These are phyloP conservation scores for Lophius americanus DNA, from an alignment of 2,797 vertebrate genomes.

Conservation along the genomic window DNA sequence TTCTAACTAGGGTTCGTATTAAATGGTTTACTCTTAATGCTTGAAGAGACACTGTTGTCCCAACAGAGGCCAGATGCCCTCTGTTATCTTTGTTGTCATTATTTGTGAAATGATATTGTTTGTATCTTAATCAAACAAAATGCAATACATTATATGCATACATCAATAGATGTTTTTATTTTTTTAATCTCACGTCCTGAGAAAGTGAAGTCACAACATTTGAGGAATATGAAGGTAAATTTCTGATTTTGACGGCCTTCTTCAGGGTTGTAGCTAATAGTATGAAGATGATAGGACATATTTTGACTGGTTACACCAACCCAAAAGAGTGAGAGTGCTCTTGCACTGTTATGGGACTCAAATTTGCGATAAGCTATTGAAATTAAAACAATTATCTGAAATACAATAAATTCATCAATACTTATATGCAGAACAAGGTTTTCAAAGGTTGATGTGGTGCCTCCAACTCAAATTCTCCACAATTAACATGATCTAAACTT, in stretches of 20 bases:
- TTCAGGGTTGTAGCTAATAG: constrained; percentile 26
- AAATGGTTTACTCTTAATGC: not conserved
- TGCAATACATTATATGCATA: not conserved
- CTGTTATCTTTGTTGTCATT: not conserved
- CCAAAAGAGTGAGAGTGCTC: not conserved
- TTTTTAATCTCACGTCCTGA: not conserved
- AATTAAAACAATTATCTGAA: not conserved
- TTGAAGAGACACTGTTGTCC: not conserved
- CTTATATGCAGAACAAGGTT: not conserved
- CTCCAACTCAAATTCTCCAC: not conserved
- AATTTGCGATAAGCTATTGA: not conserved
- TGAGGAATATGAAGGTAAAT: not conserved
- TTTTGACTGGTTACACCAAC: constrained; percentile 43
- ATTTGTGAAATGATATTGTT: not conserved
- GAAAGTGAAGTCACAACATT: constrained; percentile 3
- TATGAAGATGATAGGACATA: constrained; percentile 35
- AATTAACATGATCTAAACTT: constrained; percentile 28
- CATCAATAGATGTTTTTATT: not conserved
- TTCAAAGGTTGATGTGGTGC: not conserved
- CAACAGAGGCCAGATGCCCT: not conserved
- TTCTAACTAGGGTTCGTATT: not conserved
- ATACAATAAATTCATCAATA: not conserved
- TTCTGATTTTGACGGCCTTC: constrained; percentile 16
- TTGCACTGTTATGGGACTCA: constrained; percentile 9
- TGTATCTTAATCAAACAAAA: not conserved